Evolutionary conservation across 2,888 invertebrate genomes (phyloP).

Genomic region (Tachystola acroxantha): DNA sequence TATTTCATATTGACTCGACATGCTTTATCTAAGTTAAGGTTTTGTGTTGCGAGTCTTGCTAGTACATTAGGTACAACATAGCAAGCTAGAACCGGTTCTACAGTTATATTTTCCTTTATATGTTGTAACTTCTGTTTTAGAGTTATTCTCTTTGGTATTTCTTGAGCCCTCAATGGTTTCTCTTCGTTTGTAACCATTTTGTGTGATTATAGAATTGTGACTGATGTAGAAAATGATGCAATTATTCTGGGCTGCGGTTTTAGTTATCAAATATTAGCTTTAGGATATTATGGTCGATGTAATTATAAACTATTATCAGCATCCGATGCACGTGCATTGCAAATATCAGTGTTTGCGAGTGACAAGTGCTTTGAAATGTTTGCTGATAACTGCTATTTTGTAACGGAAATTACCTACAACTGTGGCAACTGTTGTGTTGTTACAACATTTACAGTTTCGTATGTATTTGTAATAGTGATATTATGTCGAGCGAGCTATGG

Average conservation of each 20-base stretch:
- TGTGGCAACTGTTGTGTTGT: no score
- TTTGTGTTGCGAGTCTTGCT: constrained; percentile 88
- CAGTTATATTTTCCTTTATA: constrained; percentile 78
- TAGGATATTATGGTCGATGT: constrained; percentile 6
- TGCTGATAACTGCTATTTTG: background rate
- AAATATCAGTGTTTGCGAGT: constrained; percentile 6
- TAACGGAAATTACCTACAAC: no score
- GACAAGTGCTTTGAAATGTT: background rate
- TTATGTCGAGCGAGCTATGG: no score
- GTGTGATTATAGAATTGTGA: constrained; percentile 7
- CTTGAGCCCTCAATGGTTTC: constrained; percentile 37
- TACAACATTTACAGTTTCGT: background rate
- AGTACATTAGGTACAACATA: constrained; percentile 80
- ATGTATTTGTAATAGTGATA: no score
- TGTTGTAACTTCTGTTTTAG: constrained; percentile 60
- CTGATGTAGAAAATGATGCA: constrained; percentile 1
- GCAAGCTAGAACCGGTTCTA: constrained; percentile 81
- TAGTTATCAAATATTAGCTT: constrained; percentile 15
- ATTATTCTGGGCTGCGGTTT: background rate
- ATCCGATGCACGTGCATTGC: constrained; percentile 1
- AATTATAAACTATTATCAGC: constrained; percentile 16
- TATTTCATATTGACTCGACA: constrained; percentile 88
- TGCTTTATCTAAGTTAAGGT: constrained; percentile 90
- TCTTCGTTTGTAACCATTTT: constrained; percentile 47
- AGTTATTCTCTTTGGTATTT: constrained; percentile 38